Evolutionary conservation across 2,797 vertebrate genomes (phyloP), one percentile per base, ranked within the genome.

Genomic region (Xenops minutus): DNA sequence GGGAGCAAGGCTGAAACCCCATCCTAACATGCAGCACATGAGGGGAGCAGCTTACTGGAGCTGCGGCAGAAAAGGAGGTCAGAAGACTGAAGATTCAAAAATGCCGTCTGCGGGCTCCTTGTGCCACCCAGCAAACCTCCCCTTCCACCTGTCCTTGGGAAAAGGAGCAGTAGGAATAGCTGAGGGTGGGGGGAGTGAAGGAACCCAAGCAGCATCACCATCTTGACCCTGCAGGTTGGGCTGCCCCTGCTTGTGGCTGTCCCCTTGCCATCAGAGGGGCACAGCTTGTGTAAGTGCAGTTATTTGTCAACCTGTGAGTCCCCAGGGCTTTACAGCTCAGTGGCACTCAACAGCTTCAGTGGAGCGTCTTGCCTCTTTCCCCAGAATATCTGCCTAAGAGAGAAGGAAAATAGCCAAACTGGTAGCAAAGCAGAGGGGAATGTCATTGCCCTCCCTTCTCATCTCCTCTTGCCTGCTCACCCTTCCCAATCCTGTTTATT

Each of bases 131-230:
- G 20, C 61, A 37, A 81, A 20, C 14, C 20, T 32, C 11, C 37
- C 21, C 32, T 34, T 24, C 51, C 18, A 7, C 16, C 36, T 1
- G 0, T 20, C 2, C 0, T 0, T 39, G 61, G 55, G 51, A 59
- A 51, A 48, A 77, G 75, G 34, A 7, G 2, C 36, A 20, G 26
- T 0, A 54, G 46, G 68, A 79, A 29, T 7, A 72, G 12, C 30
- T 5, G n/a, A n/a, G 4, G 36, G 9, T 9, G 30, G 6, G 8
- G 59, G n/a, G 32, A 52, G 13, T 2, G 6, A 6, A n/a, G 49
- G 51, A 83, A 32, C 44, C 36, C 0, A 3, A 30, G 52, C 0
- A 0, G n/a, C 0, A 3, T 37, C 80, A 20, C 30, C 7, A 0
- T 18, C 63, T 51, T 48, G 16, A 74, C 52, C 43, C 58, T 2